Percentiles rank a stretch among this genome's conserved stretches.
These are phyloP conservation scores for Chloropsis hardwickii DNA, from an alignment of 2,113 vertebrate species.

Conservation along the genomic window DNA sequence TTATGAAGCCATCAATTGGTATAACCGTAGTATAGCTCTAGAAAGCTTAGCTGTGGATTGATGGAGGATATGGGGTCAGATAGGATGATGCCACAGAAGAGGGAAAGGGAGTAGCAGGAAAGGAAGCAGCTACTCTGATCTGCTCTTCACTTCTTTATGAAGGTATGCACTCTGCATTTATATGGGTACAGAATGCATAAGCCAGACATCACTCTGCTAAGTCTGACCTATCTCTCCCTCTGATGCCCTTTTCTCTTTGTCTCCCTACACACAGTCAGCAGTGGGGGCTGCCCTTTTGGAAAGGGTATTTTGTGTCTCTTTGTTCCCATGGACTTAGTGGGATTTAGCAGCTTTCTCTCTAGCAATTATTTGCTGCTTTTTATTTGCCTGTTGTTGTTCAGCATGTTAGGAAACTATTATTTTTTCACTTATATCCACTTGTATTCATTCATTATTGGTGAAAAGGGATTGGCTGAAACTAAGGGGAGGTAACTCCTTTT, in stretches of 20 bases:
- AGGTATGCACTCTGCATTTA: neutral
- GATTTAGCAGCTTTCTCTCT: neutral
- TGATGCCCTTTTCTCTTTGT: neutral
- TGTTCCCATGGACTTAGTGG: neutral
- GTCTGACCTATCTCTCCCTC: neutral
- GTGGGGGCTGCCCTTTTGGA: neutral
- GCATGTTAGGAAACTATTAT: neutral
- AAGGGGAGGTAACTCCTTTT: neutral
- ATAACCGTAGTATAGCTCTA: neutral
- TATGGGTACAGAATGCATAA: neutral
- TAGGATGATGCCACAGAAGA: neutral
- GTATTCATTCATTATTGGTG: neutral
- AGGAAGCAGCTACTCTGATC: neutral
- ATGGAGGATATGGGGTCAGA: neutral
- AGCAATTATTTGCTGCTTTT: neutral
- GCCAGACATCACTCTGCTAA: neutral
- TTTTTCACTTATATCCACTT: neutral
- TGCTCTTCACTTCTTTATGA: neutral
- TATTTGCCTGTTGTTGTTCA: neutral
- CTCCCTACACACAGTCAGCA: neutral
- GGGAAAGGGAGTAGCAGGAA: neutral
- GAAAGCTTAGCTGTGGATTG: neutral
- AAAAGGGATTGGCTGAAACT: neutral
- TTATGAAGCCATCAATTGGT: neutral
- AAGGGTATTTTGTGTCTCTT: neutral